Percentiles rank a stretch among this genome's conserved stretches.
phyloP scores from a whole-genome alignment of 1,140 invertebrate species.

The Vanessa tameamea region DNA sequence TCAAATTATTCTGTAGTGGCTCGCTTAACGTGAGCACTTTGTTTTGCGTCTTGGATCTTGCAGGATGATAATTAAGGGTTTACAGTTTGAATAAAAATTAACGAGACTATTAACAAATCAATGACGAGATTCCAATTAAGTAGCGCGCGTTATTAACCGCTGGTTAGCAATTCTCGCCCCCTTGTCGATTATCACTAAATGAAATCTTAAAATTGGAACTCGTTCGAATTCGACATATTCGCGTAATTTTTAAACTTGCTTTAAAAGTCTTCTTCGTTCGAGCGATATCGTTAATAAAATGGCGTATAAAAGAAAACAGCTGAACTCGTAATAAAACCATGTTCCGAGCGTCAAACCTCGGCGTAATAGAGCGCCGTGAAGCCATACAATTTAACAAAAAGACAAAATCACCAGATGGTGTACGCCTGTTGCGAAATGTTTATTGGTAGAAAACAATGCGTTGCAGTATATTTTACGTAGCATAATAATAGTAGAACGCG shows the following conservation, averaged over 20 bases:
- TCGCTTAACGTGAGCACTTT: conserved; percentile 5
- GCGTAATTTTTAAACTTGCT: conserved; percentile 7
- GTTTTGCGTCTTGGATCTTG: conserved; percentile 48
- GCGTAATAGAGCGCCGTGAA: conserved; percentile 39
- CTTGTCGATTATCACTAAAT: conserved; percentile 67
- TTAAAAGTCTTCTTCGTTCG: background rate
- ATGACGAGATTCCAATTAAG: conserved; percentile 72
- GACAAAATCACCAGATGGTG: conserved; percentile 43
- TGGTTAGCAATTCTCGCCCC: conserved; percentile 61
- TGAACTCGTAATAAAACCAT: conserved; percentile 13
- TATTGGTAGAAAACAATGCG: conserved; percentile 43
- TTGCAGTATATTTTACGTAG: conserved; percentile 43
- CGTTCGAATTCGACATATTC: conserved; percentile 28
- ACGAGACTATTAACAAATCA: conserved; percentile 75
- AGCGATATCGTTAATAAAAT: background rate
- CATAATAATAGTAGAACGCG: conserved; percentile 38
- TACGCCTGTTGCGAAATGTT: conserved; percentile 30
- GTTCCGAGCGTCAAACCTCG: background rate
- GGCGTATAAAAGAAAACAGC: conserved; percentile 4
- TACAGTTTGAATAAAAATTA: conserved; percentile 68
- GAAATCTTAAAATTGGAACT: conserved; percentile 61
- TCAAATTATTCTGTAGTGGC: conserved; percentile 32
- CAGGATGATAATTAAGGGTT: conserved; percentile 52
- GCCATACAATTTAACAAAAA: conserved; percentile 54
- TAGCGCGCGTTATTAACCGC: conserved; percentile 62